Evolutionary conservation across 2,113 vertebrate species (phyloP), one percentile per base, ranked within the genome.

Genomic region (Gadus chalcogrammus): DNA sequence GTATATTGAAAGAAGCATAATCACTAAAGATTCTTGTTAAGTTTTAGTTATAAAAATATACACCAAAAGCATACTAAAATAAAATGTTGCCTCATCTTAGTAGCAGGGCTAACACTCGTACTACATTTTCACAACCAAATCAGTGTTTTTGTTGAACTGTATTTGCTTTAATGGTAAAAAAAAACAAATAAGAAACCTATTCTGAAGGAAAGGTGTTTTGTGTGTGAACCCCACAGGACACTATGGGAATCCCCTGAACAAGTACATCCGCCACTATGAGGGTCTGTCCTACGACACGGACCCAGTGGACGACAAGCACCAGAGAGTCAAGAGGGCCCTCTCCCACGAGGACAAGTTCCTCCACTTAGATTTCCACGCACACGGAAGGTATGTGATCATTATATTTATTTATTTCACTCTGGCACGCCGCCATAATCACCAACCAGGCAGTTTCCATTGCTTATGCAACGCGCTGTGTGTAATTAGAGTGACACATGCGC

Each of bases 241-340:
- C 58, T 98, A 96, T 87, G 95, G 97, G 85, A 98, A 98, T 83
- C 96, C 95, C 70, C 87, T 99, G 72, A 98, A 94, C 89, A 96
- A 97, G 85, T 95, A 96, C 79, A 95, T 99, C 85, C 94, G 90
- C 65, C 97, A 99, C 92, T 98, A 98, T 91, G 97, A 99, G 92
- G 97, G 96, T 72, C 91, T 99, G 81, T 95, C 96, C 73, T 99
- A 98, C 0, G 92, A 95, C 80, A 92, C 92, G 74, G 94, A 96
- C 83, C 82, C 91, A 72, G 88, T 99, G 87, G 95, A 98, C 91
- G 92, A 91, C 92, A 95, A 93, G 81, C 97, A 98, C 91, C 94
- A 96, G 91, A 93, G 95, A 91, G 95, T 93, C 91, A 98, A 94
- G 91, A 93, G 97, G 90, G 95, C 96, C 4, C 70, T 95, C 3